Base-by-base conservation (phyloP, 2,113 vertebrate genomes). In the Uropsilus gracilis region DNA sequence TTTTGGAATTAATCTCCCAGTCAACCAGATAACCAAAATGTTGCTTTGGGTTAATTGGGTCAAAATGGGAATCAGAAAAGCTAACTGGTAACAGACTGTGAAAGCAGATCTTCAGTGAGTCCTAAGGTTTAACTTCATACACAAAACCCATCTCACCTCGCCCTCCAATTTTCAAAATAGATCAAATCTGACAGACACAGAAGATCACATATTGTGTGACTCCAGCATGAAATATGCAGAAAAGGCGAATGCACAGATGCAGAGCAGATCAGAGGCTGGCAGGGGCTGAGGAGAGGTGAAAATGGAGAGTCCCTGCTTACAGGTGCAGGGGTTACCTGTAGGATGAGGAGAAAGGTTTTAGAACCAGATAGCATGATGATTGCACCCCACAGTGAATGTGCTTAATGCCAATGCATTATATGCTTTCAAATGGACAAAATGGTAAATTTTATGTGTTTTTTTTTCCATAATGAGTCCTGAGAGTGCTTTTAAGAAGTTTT, bases 381-480 rank as follows among this genome's bases (percentile, higher is more conserved):
- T 28, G 24, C 9, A 9, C 10, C 12, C 46, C 28, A 28, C 6
- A 5, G 2, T 0, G 1, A 66, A 9, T 22, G n/a, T 32, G 12
- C 34, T 13, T 61, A 13, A 6, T 6, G 42, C 46, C 9, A 6
- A 30, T 66, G 28, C 81, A 26, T 11, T 32, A 0, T 72, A 24
- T 13, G 8, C 42, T 90, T 85, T 57, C 26, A 61, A 59, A 61
- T 42, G 30, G 14, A 18, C 13, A 6, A 30, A 77, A 57, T 30
- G 48, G 20, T 72, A 37, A 26, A 20, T 72, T 91, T 71, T 30
- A 37, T 30, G 55, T 89, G 42, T 53, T 11, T 61, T 50, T 61
- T 50, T 81, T 68, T 10, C 17, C 10, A 8, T 8, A 7, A 12
- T 53, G 7, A 66, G 37, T 44, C 57, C 2, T 24, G 39, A 61